Evolutionary conservation across 2,888 invertebrate species (phyloP), one percentile per base, ranked within the genome.

Genomic region (Exocentrus adspersus): DNA sequence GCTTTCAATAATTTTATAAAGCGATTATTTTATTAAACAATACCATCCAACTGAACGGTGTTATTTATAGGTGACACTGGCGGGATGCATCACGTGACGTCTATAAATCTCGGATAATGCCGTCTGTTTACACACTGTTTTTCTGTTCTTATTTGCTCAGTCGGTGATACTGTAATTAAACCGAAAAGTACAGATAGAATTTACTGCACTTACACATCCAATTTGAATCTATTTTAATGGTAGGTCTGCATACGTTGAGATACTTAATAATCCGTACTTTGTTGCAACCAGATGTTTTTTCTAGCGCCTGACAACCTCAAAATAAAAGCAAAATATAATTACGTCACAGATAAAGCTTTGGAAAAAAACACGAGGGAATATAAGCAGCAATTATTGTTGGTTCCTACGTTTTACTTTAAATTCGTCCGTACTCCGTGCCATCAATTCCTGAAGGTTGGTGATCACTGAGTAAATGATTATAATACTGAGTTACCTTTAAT

Each of bases 21-120:
- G 78, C 78, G 78, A 77, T 80, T 79, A 78, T 80, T 79, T 78
- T 78, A 77, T 78, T 80, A 79, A 80, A 80, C 77, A 77, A 77
- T 76, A 72, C 74, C 70, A 68, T 73, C 68, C 65, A 67, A 69
- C 70, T 68, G 69, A 72, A 67, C 72, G 71, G 64, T 58, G 65
- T 74, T 70, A 75, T 76, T 75, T 75, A 75, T 76, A 54, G 70
- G 60, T 66, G 73, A 67, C 70, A 65, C 62, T 53, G 58, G 59
- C 61, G 50, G 59, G 59, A 59, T 51, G 60, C 62, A 62, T 70
- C 67, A 70, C 67, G 62, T 70, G 67, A 68, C 61, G 42, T 43
- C 53, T 48, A 68, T 70, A 64, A 68, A 70, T 70, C 58, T 62
- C 58, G 62, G 53, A 10, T 20, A 51, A 30, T 45, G 12, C 42